phyloP scores from a whole-genome alignment of 2,888 invertebrate species.

The Chrysodeixis includens region DNA sequence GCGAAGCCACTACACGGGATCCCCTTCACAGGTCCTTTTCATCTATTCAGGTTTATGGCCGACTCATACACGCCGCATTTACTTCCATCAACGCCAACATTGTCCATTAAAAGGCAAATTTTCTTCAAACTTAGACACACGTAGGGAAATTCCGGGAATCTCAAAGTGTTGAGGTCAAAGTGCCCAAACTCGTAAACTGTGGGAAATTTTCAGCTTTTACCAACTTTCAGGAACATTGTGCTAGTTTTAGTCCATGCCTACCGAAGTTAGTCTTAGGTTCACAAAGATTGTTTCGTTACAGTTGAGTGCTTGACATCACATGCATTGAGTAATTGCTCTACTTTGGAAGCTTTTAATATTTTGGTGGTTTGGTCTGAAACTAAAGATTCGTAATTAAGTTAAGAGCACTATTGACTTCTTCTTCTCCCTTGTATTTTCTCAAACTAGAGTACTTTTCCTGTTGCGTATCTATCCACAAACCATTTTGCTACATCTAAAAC shows the following conservation, averaged over 20 bases:
- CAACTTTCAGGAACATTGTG: slow-evolving; percentile 7
- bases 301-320: slow-evolving; percentile 4
- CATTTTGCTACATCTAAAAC: too few species aligned
- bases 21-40: background rate
- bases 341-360: background rate
- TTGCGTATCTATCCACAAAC: too few species aligned
- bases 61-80: slow-evolving; percentile 1
- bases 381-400: too few species aligned
- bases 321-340: background rate
- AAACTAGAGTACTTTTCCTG: too few species aligned
- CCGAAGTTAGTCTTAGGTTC: background rate
- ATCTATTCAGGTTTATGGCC: background rate
- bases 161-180: slow-evolving; percentile 5
- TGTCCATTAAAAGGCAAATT: slow-evolving; percentile 6
- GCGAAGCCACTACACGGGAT: background rate
- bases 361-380: too few species aligned
- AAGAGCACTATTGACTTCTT: too few species aligned
- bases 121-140: slow-evolving; percentile 7
- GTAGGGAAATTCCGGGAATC: slow-evolving; percentile 2
- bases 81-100: slow-evolving; percentile 1
- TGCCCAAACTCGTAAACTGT: slow-evolving; percentile 7
- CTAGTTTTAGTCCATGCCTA: slow-evolving; percentile 5
- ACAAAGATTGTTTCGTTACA: slow-evolving; percentile 4
- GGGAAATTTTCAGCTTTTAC: slow-evolving; percentile 6
- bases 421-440: too few species aligned